These are phyloP conservation scores for Lottia gigantea DNA, from an alignment of 2,888 invertebrate species.

Conservation along the genomic window DNA sequence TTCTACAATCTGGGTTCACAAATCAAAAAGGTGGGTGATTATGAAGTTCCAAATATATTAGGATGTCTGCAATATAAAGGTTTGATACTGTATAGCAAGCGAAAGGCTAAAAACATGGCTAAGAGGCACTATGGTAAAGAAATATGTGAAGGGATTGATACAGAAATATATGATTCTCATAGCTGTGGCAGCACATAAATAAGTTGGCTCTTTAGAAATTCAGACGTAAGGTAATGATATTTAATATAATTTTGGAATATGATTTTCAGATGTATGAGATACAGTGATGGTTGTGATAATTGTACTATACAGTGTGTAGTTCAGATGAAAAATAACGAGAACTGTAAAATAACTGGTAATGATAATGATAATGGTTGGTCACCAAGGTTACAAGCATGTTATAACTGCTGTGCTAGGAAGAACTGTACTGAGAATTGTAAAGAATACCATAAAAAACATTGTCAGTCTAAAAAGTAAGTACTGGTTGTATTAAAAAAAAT, in stretches of 20 bases:
- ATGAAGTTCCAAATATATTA: too few relatives aligned
- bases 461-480: slow-evolving; percentile 56
- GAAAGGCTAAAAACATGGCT: too few relatives aligned
- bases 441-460: slow-evolving; percentile 54
- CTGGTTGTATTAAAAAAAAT: too few relatives aligned
- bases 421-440: slow-evolving; percentile 57
- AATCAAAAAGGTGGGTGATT: slow-evolving; percentile 44
- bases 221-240: too few relatives aligned
- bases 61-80: too few relatives aligned
- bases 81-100: too few relatives aligned
- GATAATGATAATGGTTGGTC: slow-evolving; percentile 62
- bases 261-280: slow-evolving; percentile 41
- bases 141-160: too few relatives aligned
- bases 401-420: slow-evolving; percentile 58
- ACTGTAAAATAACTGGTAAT: slow-evolving; percentile 57
- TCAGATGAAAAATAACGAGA: slow-evolving; percentile 39
- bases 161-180: too few relatives aligned
- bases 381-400: slow-evolving; percentile 60
- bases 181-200: too few relatives aligned
- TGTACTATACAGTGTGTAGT: slow-evolving; percentile 51
- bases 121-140: too few relatives aligned
- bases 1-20: slow-evolving; percentile 58
- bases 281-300: slow-evolving; percentile 48
- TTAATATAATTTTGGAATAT: too few relatives aligned
- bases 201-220: too few relatives aligned